Conservation (phyloP, 1,140 invertebrate genomes). For the Drosophila subpulchrella region DNA sequence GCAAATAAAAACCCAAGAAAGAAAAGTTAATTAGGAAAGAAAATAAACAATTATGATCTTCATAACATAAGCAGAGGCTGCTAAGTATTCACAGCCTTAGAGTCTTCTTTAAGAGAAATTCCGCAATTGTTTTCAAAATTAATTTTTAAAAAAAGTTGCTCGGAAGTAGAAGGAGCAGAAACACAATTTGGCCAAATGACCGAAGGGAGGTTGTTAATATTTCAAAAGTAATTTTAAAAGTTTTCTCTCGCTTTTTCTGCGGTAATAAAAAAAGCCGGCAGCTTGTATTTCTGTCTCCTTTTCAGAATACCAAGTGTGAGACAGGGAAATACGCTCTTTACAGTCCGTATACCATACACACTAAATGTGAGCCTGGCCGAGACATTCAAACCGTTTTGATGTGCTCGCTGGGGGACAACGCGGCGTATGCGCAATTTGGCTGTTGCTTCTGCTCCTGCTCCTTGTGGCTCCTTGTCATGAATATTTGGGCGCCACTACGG, state of each 20-base stretch:
- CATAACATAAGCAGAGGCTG: background rate
- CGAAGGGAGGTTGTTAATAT: constrained; percentile 47
- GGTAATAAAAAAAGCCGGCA: constrained; percentile 31
- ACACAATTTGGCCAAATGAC: constrained; percentile 33
- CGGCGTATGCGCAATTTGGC: constrained; percentile 58
- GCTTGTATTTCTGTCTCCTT: background rate
- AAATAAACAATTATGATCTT: background rate
- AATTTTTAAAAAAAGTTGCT: background rate
- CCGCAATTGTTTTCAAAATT: background rate
- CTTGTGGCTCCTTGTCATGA: constrained; percentile 42
- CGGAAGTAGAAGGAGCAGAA: constrained; percentile 1
- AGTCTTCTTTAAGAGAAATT: background rate
- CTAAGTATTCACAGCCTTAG: background rate
- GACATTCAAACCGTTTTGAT: constrained; percentile 28
- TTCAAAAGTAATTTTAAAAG: constrained; percentile 65
- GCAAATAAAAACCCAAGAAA: constrained; percentile 1
- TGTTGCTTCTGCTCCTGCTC: constrained; percentile 24
- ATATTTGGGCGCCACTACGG: constrained; percentile 39
- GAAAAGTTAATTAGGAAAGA: background rate
- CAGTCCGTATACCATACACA: background rate
- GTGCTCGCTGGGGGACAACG: constrained; percentile 47
- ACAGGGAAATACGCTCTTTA: constrained; percentile 6
- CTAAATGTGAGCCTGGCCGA: constrained; percentile 20
- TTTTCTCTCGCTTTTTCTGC: constrained; percentile 18
- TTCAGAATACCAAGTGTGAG: constrained; percentile 11